These are phyloP conservation scores for Helostoma temminkii DNA, from an alignment of 2,797 vertebrate genomes.

Conservation along the genomic window DNA sequence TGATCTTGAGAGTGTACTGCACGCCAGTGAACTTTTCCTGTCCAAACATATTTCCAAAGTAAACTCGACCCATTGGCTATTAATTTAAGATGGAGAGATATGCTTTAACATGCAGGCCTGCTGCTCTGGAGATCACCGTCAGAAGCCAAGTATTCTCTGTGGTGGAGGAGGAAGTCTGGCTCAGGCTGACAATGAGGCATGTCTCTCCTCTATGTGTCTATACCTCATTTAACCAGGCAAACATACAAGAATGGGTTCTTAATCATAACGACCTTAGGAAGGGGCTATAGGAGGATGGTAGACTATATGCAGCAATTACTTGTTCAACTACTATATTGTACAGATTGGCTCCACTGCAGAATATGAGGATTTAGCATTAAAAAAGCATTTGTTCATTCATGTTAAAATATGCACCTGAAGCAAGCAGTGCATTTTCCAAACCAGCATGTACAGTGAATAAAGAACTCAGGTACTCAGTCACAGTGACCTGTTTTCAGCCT, in stretches of 20 bases:
- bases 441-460: background rate
- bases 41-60: constrained; percentile 74
- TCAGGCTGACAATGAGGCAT: constrained; percentile 64
- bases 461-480: background rate
- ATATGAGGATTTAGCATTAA: background rate
- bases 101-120: constrained; percentile 69
- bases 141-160: constrained; percentile 69
- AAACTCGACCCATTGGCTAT: constrained; percentile 68
- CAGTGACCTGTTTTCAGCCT: constrained; percentile 7
- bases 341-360: background rate
- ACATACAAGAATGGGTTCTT: constrained; percentile 44
- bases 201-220: constrained; percentile 38
- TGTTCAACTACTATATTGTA: constrained; percentile 16
- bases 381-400: too few relatives aligned
- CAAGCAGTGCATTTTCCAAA: background rate
- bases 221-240: constrained; percentile 59
- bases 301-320: constrained; percentile 29
- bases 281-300: constrained; percentile 13
- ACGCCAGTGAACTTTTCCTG: constrained; percentile 61
- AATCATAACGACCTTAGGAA: constrained; percentile 43
- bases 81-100: constrained; percentile 73
- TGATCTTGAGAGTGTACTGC: constrained; percentile 34
- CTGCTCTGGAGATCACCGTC: constrained; percentile 66
- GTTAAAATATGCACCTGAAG: background rate
- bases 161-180: constrained; percentile 50